These are phyloP conservation scores for Carassius carassius DNA, from an alignment of 2,113 vertebrate genomes.

Conservation along the genomic window DNA sequence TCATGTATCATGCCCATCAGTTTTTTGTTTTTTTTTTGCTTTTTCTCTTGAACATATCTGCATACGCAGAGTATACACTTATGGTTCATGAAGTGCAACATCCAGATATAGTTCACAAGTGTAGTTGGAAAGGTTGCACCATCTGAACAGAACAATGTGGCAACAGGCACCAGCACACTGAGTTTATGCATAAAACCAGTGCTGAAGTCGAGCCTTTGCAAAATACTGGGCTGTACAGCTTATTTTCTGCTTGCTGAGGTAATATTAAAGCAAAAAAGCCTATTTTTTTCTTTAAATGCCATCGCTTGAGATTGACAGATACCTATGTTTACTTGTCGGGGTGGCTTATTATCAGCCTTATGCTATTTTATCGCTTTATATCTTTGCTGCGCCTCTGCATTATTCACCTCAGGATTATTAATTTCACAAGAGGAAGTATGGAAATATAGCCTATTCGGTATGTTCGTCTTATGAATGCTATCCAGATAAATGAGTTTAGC, in stretches of 20 bases:
- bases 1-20: not conserved
- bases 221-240: not conserved
- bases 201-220: not conserved
- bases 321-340: not conserved
- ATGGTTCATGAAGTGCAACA: not conserved
- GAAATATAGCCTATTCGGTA: not conserved
- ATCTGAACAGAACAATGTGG: not conserved
- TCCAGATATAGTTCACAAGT: not conserved
- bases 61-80: not conserved
- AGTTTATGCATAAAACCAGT: not conserved
- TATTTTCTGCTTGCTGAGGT: not conserved
- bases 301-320: slow-evolving; percentile 22
- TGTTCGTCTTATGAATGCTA: not conserved
- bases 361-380: not conserved
- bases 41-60: not conserved
- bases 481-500: slow-evolving; percentile 26
- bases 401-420: slow-evolving; percentile 5
- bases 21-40: not conserved
- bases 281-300: slow-evolving; percentile 17
- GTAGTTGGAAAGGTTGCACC: not conserved
- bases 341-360: not conserved
- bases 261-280: not conserved
- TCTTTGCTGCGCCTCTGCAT: not conserved
- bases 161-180: not conserved
- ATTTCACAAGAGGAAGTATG: not conserved